Base-by-base conservation (phyloP, 2,888 invertebrate genomes). In the Acrobasis repandana region DNA sequence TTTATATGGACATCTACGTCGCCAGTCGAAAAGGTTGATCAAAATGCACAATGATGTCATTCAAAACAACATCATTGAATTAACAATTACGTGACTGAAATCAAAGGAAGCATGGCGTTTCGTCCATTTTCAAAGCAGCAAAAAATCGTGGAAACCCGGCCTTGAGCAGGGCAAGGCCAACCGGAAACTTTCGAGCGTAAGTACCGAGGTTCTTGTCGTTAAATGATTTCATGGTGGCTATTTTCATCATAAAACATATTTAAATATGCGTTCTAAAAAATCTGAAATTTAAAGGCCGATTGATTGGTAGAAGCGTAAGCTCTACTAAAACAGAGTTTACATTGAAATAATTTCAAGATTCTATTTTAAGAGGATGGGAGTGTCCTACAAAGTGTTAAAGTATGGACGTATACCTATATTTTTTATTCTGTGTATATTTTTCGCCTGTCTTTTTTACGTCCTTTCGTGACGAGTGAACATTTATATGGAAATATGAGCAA, bases 111-210 rank as follows among this genome's bases (percentile, higher is more conserved):
- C 36, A 16, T 16, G 16, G 16, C 36, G n/a, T 52, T 52, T 16
- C 3, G 34, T 4, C 38, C 67, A 61, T 63, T 67, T 59, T 67
- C 65, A 67, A 61, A 71, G 67, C 66, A 65, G 68, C 65, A 69
- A 28, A 71, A 67, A 36, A 70, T 74, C 73, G 66, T 75, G 75
- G 73, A 79, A 80, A 76, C 65, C 60, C 63, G 72, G 70, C 82
- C 83, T 83, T 79, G 76, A 48, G 18, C 63, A 76, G 77, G 81
- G 73, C 85, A 88, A 87, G 88, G 87, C 75, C 77, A 75, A 59
- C 63, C 78, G 79, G 80, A 81, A 80, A 83, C 82, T 82, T 84
- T 84, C 82, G 79, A 75, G 75, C 73, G 73, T 72, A 72, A 75
- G 68, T 33, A 47, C 38, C 28, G 38, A 33, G 46, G 18, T 43